phyloP scores from a whole-genome alignment of 53 echinoderm and acorn worm species.

The Astropecten irregularis region DNA sequence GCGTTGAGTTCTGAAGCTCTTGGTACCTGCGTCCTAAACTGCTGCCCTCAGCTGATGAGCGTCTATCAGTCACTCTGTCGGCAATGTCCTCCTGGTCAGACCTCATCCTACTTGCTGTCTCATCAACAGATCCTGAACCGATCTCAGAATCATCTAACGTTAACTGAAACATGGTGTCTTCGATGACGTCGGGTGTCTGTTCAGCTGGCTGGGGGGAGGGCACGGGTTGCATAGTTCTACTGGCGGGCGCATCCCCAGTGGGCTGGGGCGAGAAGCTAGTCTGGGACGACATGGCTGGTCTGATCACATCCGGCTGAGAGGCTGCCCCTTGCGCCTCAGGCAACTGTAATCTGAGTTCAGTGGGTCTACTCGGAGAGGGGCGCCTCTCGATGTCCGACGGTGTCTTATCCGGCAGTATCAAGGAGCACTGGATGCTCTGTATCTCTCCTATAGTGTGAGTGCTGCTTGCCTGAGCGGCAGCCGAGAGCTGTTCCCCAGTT shows the following conservation, averaged over 20 bases:
- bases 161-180: conserved; percentile 37
- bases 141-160: conserved; percentile 21
- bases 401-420: conserved; percentile 37
- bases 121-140: neutral
- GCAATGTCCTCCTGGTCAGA: neutral
- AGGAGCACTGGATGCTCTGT: conserved; percentile 85
- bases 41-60: neutral
- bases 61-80: neutral
- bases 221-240: neutral
- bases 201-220: neutral
- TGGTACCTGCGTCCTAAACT: neutral
- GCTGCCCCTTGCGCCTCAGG: neutral
- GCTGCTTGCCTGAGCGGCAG: conserved; percentile 67
- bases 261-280: conserved; percentile 3
- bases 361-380: conserved; percentile 40
- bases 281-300: conserved; percentile 20
- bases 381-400: neutral
- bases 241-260: neutral
- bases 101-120: neutral
- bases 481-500: conserved; percentile 71
- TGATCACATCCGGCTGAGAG: neutral
- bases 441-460: conserved; percentile 74
- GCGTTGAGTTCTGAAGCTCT: neutral
- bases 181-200: conserved; percentile 1
- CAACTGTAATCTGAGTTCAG: conserved; percentile 28